Conservation (phyloP, 2,113 vertebrate species). For the Genyomyrus donnyi region DNA sequence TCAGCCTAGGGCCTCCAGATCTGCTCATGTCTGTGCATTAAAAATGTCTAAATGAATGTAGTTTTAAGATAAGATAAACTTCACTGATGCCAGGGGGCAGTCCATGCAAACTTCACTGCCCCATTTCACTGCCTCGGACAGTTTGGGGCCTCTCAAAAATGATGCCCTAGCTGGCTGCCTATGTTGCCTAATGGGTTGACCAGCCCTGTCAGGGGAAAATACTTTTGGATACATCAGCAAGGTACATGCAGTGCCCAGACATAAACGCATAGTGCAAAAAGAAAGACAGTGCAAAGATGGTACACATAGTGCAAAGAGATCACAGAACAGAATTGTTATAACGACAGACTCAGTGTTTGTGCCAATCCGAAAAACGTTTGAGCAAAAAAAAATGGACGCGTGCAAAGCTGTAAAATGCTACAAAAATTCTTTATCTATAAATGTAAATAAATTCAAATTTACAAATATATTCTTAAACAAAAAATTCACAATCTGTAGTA, state of each 20-base stretch:
- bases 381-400: no score
- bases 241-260: background rate
- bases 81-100: background rate
- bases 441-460: no score
- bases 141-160: background rate
- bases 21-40: background rate
- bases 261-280: background rate
- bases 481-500: no score
- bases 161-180: background rate
- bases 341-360: no score
- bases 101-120: background rate
- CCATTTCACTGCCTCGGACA: background rate
- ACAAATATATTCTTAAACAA: no score
- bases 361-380: no score
- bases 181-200: background rate
- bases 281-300: background rate
- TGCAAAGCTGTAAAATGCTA: no score
- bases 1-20: background rate
- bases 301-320: background rate
- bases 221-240: background rate
- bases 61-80: background rate
- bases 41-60: background rate
- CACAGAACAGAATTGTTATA: background rate
- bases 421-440: no score
- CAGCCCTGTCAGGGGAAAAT: background rate